Conservation (phyloP, 2,797 vertebrate species). For the Esox lucius region DNA sequence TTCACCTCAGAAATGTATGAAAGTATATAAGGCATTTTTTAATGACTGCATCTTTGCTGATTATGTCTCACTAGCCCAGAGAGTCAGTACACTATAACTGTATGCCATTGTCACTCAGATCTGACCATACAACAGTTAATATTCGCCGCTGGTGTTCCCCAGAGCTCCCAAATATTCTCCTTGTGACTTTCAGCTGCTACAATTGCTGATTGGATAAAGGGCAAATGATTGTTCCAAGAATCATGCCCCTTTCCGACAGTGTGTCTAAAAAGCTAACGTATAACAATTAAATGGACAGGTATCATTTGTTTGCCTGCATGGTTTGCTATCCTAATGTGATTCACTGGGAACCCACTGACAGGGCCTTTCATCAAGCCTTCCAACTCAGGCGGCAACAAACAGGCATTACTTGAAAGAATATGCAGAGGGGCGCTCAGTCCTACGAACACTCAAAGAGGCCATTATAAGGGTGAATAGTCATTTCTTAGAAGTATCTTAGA, state of each 20-base stretch:
- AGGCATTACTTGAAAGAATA: not conserved
- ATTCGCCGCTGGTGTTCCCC: not conserved
- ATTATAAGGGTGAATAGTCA: not conserved
- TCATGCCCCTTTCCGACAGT: not conserved
- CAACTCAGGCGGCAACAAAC: slow-evolving; percentile 9
- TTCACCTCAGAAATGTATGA: not conserved
- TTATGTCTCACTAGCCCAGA: too few species aligned
- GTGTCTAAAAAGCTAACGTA: not conserved
- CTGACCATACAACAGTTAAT: not conserved
- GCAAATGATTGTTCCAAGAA: slow-evolving; percentile 3
- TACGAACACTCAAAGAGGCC: slow-evolving; percentile 1
- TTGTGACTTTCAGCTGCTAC: slow-evolving; percentile 40
- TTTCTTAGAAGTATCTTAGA: not conserved
- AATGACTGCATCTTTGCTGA: not conserved
- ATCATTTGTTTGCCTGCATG: not conserved
- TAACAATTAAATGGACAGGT: not conserved
- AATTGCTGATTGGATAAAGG: not conserved
- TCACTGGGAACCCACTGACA: slow-evolving; percentile 1
- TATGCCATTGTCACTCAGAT: not conserved
- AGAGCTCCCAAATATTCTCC: not conserved
- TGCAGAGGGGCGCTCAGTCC: not conserved
- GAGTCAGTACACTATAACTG: not conserved
- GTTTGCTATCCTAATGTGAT: not conserved
- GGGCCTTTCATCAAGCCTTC: not conserved
- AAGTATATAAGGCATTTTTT: not conserved